Conservation (phyloP, 2,888 invertebrate genomes). For the Mylabris sibirica region DNA sequence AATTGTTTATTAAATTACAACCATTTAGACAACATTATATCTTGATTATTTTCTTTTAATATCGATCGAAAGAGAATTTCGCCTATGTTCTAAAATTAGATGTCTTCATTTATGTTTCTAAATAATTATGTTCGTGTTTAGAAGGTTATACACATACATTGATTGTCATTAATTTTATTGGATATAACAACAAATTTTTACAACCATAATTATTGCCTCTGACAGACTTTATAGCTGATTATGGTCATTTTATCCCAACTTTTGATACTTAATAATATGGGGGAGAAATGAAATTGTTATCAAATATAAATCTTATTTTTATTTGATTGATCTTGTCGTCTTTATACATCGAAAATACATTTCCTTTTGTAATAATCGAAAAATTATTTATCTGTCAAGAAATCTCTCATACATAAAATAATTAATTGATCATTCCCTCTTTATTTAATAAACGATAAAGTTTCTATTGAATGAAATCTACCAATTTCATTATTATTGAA, state of each 20-base stretch:
- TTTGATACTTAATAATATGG: not conserved
- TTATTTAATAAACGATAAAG: too few species aligned
- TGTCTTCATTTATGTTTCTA: too few species aligned
- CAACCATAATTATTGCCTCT: not conserved
- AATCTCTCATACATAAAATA: too few species aligned
- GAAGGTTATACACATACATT: not conserved
- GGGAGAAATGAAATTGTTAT: not conserved
- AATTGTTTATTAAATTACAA: constrained; percentile 9
- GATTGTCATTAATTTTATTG: constrained; percentile 6
- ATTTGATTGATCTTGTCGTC: not conserved
- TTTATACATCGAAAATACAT: too few species aligned
- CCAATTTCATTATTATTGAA: too few species aligned
- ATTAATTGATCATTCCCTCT: too few species aligned
- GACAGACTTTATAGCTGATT: constrained; percentile 9
- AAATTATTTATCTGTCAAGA: too few species aligned
- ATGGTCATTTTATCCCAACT: not conserved
- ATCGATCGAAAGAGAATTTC: not conserved
- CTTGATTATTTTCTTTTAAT: not conserved
- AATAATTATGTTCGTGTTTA: too few species aligned
- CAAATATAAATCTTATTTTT: not conserved
- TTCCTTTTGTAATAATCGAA: not conserved
- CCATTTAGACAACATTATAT: not conserved
- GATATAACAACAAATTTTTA: constrained; percentile 5
- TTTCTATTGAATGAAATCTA: too few species aligned
- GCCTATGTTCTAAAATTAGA: too few species aligned